phyloP scores from a whole-genome alignment of 2,797 vertebrate species.

The Thunnus albacares region DNA sequence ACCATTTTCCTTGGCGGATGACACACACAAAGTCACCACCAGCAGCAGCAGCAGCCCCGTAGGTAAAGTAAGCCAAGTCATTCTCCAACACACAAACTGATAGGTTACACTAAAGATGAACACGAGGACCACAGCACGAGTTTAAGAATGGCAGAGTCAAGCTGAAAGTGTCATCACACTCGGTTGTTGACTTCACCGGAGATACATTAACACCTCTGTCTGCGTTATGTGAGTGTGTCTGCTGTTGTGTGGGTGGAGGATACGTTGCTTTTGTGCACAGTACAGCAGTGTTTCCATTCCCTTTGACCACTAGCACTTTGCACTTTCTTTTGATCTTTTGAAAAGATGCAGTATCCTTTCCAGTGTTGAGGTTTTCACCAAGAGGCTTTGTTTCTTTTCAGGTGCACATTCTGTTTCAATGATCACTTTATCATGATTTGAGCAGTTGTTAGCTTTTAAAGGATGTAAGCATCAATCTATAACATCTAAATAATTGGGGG shows the following conservation, averaged over 20 bases:
- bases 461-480: no score
- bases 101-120: background rate
- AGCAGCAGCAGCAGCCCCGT: constrained; percentile 15
- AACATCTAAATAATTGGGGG: no score
- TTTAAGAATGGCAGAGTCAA: background rate
- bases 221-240: background rate
- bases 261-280: no score
- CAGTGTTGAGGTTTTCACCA: no score
- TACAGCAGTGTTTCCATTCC: constrained; percentile 6
- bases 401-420: no score
- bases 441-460: no score
- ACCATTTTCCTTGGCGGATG: constrained; percentile 13
- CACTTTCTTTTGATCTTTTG: background rate
- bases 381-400: no score
- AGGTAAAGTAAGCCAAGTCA: constrained; percentile 34
- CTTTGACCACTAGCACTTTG: constrained; percentile 12
- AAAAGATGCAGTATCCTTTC: no score
- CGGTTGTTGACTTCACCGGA: background rate
- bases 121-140: background rate
- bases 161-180: background rate
- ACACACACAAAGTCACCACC: constrained; percentile 18
- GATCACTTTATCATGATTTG: no score
- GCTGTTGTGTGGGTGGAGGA: constrained; percentile 32
- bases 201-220: background rate
- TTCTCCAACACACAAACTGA: constrained; percentile 6